phyloP scores from a whole-genome alignment of 2,113 vertebrate genomes.

The Phainopepla nitens region DNA sequence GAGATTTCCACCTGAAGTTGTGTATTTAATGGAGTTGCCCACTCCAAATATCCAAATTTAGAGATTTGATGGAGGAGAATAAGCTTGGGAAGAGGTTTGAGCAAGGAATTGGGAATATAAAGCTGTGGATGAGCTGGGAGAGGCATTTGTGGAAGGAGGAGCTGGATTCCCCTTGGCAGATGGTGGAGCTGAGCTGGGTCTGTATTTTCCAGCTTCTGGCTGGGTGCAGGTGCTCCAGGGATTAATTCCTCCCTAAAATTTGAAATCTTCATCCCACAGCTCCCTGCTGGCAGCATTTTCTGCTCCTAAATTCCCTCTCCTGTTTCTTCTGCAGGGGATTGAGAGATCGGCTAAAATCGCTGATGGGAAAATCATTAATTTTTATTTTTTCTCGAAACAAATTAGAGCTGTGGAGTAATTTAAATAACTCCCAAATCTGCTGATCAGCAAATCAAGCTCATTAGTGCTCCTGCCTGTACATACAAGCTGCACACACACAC shows the following conservation, averaged over 20 bases:
- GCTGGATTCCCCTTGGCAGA: not conserved
- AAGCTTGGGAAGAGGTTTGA: not conserved
- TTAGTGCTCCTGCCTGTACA: not conserved
- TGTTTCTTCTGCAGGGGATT: not conserved
- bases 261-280: not conserved
- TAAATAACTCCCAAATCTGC: not conserved
- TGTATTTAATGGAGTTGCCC: not conserved
- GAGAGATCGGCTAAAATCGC: not conserved
- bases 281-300: not conserved
- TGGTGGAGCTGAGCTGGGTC: not conserved
- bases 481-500: not conserved
- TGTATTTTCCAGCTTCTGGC: not conserved
- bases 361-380: constrained; percentile 3
- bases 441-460: constrained; percentile 6
- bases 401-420: not conserved
- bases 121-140: not conserved
- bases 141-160: not conserved
- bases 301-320: not conserved
- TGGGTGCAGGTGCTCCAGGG: not conserved
- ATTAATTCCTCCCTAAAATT: not conserved
- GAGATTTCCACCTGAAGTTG: not conserved
- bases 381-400: not conserved
- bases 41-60: not conserved
- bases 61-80: not conserved
- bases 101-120: not conserved